Evolutionary conservation across 2,888 invertebrate species (phyloP), one percentile per base, ranked within the genome.

Genomic region (Steinernema hermaphroditum): DNA sequence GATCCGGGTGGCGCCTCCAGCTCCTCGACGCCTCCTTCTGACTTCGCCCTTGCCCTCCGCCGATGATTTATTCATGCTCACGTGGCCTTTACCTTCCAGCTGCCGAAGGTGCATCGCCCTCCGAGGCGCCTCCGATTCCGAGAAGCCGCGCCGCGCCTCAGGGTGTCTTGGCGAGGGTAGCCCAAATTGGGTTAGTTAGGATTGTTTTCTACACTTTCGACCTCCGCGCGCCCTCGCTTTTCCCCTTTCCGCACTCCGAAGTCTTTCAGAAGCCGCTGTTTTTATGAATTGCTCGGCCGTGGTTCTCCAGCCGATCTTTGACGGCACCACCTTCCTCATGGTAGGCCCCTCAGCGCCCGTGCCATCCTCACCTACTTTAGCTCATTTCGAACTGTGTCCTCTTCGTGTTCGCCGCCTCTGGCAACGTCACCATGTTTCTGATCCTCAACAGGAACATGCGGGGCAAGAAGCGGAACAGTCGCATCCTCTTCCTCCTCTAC

Each of bases 351-450:
- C 4, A 37, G 12, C 12, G 6, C 4, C 6, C 37, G 4, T 37
- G 37, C 37, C 37, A 8, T 8, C 4, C 37, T 12, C 37, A 8
- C 37, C 37, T 37, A 8, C 37, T 54, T 54, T 24, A 54, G 68
- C 41, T 68, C 68, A 68, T 37, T 37, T 68, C 68, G 34, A 41
- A 68, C 37, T 37, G 68, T 27, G 68, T 68, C 2, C 68, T 68
- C 12, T 69, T 69, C 44, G 27, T 69, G 43, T 37, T 69, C 22
- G 41, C 69, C 8, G 43, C 44, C 12, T 2, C 27, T 4, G 69
- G 69, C 4, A 69, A 69, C 44, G 44, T 69, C 22, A 69, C 69
- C 9, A 69, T 69, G 69, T 44, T 43, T 16, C 44, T 69, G 4
- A 69, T 69, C 27, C 44, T 69, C 4, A 4, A 27, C 24, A 12